phyloP scores from a whole-genome alignment of 1,140 invertebrate genomes.

The Coptotermes formosanus region DNA sequence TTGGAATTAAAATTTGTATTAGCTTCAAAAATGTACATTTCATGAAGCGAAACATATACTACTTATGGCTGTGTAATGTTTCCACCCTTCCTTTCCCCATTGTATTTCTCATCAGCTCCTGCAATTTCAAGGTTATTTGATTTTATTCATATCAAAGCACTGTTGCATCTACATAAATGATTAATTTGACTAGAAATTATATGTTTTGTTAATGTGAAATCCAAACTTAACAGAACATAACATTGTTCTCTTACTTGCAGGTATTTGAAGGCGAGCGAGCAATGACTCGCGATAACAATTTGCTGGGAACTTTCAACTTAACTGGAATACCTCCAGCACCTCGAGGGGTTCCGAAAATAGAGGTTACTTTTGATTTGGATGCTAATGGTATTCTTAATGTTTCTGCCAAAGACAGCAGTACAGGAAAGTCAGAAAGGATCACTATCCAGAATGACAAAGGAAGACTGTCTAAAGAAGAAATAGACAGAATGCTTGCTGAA shows the following conservation, averaged over 20 bases:
- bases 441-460: slow-evolving; percentile 60
- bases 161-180: not conserved
- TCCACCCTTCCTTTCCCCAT: no score
- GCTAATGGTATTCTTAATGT: slow-evolving; percentile 50
- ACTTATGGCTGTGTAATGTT: no score
- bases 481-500: slow-evolving; percentile 64
- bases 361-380: slow-evolving; percentile 46
- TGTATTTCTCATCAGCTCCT: no score
- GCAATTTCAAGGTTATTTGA: not conserved
- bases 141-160: slow-evolving; percentile 50
- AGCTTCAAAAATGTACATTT: no score
- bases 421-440: slow-evolving; percentile 54
- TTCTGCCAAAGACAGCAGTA: slow-evolving; percentile 55
- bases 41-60: no score
- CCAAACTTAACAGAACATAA: no score
- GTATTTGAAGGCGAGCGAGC: slow-evolving; percentile 56
- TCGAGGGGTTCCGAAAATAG: slow-evolving; percentile 57
- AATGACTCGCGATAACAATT: slow-evolving; percentile 56
- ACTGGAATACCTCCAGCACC: slow-evolving; percentile 39
- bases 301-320: slow-evolving; percentile 64
- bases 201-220: not conserved
- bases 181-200: not conserved
- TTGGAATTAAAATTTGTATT: no score
- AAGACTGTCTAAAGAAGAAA: slow-evolving; percentile 55
- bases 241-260: slow-evolving; percentile 54